Conservation (phyloP, 2,113 vertebrate species). For the Cynocephalus volans region DNA sequence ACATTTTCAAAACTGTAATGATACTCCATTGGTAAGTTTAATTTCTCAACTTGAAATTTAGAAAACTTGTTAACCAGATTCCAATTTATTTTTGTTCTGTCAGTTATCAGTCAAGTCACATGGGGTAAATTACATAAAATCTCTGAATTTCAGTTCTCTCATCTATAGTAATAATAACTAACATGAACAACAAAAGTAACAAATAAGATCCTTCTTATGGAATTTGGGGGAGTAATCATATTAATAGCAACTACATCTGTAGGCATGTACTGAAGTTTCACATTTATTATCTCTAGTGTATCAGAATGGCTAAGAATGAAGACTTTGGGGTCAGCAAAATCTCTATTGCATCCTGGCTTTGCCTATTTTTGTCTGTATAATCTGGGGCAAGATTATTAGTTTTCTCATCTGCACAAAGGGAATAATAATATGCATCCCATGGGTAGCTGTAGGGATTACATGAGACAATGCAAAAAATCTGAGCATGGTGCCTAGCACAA, state of each 20-base stretch:
- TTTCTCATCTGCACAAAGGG: not conserved
- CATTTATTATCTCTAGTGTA: not conserved
- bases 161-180: not conserved
- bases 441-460: not conserved
- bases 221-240: not conserved
- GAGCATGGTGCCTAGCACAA: not conserved
- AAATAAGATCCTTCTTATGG: not conserved
- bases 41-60: not conserved
- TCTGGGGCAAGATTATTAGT: not conserved
- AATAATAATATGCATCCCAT: not conserved
- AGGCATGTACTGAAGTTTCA: not conserved
- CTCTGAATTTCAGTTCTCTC: constrained; percentile 17
- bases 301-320: not conserved
- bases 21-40: not conserved
- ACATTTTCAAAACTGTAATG: not conserved
- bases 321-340: not conserved
- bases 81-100: constrained; percentile 38
- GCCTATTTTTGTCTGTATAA: not conserved
- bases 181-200: not conserved
- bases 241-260: not conserved
- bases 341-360: not conserved
- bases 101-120: not conserved
- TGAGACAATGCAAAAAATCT: not conserved
- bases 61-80: constrained; percentile 16
- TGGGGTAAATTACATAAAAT: constrained; percentile 26